Conservation (phyloP, 2,888 invertebrate species). For the Dione vanillae region DNA sequence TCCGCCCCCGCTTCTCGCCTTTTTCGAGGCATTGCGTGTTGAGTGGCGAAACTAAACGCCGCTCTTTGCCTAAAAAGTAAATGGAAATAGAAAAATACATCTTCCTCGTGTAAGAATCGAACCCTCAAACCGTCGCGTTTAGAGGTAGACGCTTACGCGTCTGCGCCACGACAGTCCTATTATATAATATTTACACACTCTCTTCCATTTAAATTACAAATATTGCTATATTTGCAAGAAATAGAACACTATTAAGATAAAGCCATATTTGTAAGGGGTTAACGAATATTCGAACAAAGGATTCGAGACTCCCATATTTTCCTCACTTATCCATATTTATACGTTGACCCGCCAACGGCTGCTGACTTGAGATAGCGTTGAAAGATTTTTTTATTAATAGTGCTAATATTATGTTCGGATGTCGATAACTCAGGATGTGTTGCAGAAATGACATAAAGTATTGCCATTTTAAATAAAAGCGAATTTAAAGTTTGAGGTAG, state of each 20-base stretch:
- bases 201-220: background rate
- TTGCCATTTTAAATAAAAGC: background rate
- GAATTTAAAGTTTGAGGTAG: background rate
- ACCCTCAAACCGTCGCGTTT: too few species aligned
- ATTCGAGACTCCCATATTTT: constrained; percentile 66
- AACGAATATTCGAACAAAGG: constrained; percentile 39
- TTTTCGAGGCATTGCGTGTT: too few species aligned
- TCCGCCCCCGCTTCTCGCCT: too few species aligned
- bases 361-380: constrained; percentile 60
- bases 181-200: too few species aligned
- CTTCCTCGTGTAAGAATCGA: too few species aligned
- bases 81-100: too few species aligned
- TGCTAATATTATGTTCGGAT: constrained; percentile 55
- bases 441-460: background rate
- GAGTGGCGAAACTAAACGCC: too few species aligned
- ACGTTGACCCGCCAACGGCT: constrained; percentile 71
- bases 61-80: too few species aligned
- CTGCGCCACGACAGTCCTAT: too few species aligned
- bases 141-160: too few species aligned
- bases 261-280: constrained; percentile 22
- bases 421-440: constrained; percentile 10
- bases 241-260: constrained; percentile 6
- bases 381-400: constrained; percentile 62
- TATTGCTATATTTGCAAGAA: background rate
- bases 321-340: constrained; percentile 79